Evolutionary conservation across 2,113 vertebrate species (phyloP).

Genomic region (Callaeas wilsoni): DNA sequence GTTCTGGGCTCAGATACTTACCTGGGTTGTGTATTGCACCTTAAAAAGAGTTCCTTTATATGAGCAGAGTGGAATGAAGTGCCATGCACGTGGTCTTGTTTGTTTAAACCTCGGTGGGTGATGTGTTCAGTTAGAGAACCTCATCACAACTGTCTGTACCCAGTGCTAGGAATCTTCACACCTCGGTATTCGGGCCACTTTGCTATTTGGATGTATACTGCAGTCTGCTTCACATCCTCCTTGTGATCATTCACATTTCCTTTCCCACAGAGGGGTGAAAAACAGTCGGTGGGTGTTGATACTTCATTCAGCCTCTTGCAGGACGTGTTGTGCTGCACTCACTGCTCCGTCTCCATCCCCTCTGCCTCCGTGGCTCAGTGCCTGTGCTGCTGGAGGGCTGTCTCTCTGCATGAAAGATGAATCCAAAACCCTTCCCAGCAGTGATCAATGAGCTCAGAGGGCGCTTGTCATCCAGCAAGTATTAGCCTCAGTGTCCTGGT

Average conservation of each 20-base stretch:
- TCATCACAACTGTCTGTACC: background rate
- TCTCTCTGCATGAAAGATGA: background rate
- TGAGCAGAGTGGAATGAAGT: background rate
- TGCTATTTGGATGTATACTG: background rate
- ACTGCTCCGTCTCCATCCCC: background rate
- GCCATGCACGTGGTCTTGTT: background rate
- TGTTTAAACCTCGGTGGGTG: background rate
- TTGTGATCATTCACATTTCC: background rate
- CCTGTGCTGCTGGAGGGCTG: constrained; percentile 4
- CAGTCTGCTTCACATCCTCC: background rate
- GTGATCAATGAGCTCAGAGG: constrained; percentile 25
- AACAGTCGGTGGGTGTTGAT: background rate
- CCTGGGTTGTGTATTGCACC: background rate
- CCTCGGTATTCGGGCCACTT: background rate
- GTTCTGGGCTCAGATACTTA: background rate
- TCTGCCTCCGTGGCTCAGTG: background rate
- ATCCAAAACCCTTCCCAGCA: constrained; percentile 21
- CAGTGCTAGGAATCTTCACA: background rate
- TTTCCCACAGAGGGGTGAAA: background rate
- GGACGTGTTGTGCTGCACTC: background rate
- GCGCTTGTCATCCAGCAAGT: background rate
- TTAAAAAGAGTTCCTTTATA: background rate
- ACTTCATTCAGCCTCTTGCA: background rate
- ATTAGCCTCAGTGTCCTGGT: constrained; percentile 10
- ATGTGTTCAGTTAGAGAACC: background rate